These are phyloP conservation scores for Gambusia holbrooki DNA, from an alignment of 2,113 vertebrate species.

Conservation along the genomic window DNA sequence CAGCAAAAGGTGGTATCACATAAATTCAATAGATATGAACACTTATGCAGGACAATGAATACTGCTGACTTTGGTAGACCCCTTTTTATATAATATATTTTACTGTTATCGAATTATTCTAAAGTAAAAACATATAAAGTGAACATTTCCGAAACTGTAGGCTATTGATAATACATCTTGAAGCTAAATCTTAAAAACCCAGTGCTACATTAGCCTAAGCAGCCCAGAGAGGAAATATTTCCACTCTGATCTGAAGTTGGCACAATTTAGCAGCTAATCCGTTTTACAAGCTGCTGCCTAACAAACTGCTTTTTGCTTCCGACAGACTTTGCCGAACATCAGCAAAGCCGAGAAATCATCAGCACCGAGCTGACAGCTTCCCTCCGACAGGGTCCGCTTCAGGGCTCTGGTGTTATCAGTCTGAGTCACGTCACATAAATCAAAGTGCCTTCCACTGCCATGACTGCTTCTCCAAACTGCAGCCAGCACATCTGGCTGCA, in stretches of 20 bases:
- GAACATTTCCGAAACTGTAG: neutral
- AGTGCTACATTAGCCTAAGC: too few relatives aligned
- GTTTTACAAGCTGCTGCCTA: slow-evolving; percentile 4
- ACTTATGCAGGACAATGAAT: neutral
- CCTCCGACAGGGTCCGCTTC: slow-evolving; percentile 40
- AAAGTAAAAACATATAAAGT: neutral
- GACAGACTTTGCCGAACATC: slow-evolving; percentile 20
- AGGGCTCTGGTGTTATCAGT: slow-evolving; percentile 62
- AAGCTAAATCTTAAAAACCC: neutral
- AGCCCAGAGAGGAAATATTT: neutral
- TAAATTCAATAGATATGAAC: neutral
- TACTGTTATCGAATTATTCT: neutral
- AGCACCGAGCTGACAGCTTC: slow-evolving; percentile 37
- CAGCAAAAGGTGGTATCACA: neutral
- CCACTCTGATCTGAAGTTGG: neutral
- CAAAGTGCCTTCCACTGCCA: slow-evolving; percentile 46
- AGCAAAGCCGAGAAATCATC: slow-evolving; percentile 16
- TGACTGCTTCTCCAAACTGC: slow-evolving; percentile 36
- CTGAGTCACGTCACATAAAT: slow-evolving; percentile 65
- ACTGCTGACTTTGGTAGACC: neutral
- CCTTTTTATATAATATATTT: neutral
- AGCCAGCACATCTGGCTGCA: slow-evolving; percentile 53
- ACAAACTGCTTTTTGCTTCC: slow-evolving; percentile 18
- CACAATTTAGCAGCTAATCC: slow-evolving; percentile 5
- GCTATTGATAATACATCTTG: neutral